Conservation (phyloP, 1,140 invertebrate genomes). For the Eriosoma lanigerum region DNA sequence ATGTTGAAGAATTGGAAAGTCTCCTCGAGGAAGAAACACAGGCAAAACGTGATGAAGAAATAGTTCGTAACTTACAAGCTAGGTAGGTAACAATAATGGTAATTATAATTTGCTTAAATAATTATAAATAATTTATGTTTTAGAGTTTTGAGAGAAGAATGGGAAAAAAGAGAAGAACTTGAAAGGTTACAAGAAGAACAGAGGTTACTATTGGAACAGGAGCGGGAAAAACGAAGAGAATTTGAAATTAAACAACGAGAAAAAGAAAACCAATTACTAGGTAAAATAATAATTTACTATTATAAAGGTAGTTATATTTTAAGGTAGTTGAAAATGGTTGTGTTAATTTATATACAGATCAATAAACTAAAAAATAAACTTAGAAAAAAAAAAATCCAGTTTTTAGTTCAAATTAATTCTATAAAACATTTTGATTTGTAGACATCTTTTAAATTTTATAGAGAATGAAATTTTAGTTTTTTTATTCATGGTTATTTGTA, state of each 20-base stretch:
- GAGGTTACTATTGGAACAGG: constrained; percentile 69
- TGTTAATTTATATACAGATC: no score
- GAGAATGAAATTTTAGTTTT: no score
- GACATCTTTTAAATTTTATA: no score
- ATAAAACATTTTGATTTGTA: no score
- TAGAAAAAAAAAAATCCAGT: no score
- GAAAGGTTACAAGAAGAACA: constrained; percentile 77
- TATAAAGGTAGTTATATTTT: no score
- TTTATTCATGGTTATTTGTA: no score
- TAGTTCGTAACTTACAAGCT: constrained; percentile 73
- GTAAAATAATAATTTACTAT: constrained; percentile 56
- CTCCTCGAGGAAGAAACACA: constrained; percentile 77
- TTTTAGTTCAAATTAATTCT: no score
- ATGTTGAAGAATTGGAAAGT: constrained; percentile 72
- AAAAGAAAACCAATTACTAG: constrained; percentile 70
- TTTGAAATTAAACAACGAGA: constrained; percentile 71
- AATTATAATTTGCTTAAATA: constrained; percentile 24
- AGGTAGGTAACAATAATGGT: constrained; percentile 58
- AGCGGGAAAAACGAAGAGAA: constrained; percentile 71
- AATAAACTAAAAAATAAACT: no score
- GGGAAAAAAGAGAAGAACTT: constrained; percentile 77
- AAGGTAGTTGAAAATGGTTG: no score
- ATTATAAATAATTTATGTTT: constrained; percentile 32
- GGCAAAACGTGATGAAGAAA: constrained; percentile 81
- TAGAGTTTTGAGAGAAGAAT: constrained; percentile 77